Percentiles rank a stretch among this genome's conserved stretches.
These are phyloP conservation scores for Anguilla obscura DNA, from an alignment of 2,797 vertebrate genomes.

Conservation along the genomic window DNA sequence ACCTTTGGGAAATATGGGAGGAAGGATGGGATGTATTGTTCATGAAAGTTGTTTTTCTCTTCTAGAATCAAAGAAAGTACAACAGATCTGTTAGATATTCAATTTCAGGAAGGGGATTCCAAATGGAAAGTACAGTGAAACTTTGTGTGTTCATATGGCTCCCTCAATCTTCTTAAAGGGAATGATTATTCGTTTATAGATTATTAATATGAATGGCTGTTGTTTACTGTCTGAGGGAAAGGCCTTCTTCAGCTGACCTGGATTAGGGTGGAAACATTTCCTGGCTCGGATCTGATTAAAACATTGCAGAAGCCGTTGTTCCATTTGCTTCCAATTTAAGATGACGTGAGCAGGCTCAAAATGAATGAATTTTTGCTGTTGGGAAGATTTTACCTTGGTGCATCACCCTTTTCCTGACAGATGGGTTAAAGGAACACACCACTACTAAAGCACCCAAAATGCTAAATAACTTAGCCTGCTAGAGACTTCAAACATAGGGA, in stretches of 20 bases:
- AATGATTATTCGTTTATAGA: background rate
- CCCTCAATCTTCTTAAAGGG: conserved; percentile 46
- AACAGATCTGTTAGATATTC: background rate
- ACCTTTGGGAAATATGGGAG: conserved; percentile 16
- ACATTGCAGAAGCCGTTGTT: conserved; percentile 51
- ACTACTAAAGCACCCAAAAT: background rate
- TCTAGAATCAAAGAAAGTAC: background rate
- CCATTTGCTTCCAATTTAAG: conserved; percentile 38
- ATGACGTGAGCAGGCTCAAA: background rate
- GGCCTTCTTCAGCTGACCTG: conserved; percentile 32
- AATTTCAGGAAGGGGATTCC: conserved; percentile 46
- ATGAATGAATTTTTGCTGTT: background rate
- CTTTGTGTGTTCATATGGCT: conserved; percentile 1
- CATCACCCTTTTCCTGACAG: background rate
- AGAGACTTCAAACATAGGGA: background rate
- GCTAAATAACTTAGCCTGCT: background rate
- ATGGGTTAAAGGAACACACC: background rate
- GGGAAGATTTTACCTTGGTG: background rate
- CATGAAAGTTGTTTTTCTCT: background rate
- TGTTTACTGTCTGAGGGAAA: conserved; percentile 20
- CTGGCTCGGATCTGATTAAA: conserved; percentile 52
- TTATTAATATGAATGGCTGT: conserved; percentile 17
- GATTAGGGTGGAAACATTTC: background rate
- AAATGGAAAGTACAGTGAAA: conserved; percentile 48
- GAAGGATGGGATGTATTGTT: conserved; percentile 13